A percentile compares a stretch with the other conserved stretches of the same genome.
phyloP scores from a whole-genome alignment of 2,888 invertebrate species.

The Amblyteles armatorius region DNA sequence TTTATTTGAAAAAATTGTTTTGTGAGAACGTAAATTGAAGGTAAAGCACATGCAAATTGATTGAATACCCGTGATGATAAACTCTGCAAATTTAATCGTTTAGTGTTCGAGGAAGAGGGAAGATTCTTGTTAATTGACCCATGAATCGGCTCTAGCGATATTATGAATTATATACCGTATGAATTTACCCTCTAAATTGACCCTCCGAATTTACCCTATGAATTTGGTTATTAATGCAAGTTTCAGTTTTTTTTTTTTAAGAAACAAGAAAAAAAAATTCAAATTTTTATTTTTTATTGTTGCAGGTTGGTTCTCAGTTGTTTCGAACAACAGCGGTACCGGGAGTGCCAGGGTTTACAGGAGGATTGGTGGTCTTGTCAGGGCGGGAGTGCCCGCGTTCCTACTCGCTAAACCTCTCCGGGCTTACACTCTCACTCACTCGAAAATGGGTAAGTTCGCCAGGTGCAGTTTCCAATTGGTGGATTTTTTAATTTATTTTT shows the following conservation, averaged over 20 bases:
- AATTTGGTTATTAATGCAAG: too few relatives aligned
- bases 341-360: conserved; percentile 82
- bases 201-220: too few relatives aligned
- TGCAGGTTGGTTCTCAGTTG: conserved; percentile 83
- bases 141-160: too few relatives aligned
- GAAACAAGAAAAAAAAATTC: background rate
- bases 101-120: background rate
- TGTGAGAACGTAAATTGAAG: background rate
- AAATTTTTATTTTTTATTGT: conserved; percentile 57
- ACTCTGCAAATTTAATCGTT: too few relatives aligned
- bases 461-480: background rate
- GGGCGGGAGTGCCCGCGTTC: conserved; percentile 82
- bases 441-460: conserved; percentile 81
- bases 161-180: too few relatives aligned
- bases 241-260: background rate
- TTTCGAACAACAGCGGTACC: conserved; percentile 80
- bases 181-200: too few relatives aligned
- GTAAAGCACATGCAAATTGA: background rate
- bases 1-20: background rate
- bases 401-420: conserved; percentile 81
- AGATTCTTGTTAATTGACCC: background rate
- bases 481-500: background rate
- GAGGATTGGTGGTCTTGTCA: conserved; percentile 81
- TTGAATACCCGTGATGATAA: background rate
- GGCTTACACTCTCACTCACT: conserved; percentile 82